Conservation (phyloP, 2,797 vertebrate species). For the Pangasius mekongensis region DNA sequence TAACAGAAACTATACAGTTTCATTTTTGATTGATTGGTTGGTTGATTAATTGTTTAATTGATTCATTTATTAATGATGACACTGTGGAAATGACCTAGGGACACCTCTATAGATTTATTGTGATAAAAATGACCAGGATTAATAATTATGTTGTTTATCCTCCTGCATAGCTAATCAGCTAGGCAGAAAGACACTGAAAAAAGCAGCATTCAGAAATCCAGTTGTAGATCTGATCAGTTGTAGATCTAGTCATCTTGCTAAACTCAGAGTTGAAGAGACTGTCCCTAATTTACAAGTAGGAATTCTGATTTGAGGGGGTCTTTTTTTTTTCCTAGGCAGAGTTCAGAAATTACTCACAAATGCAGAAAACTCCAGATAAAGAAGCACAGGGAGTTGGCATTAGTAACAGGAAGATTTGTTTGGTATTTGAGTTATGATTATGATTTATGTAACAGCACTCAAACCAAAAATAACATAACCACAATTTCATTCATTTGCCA, state of each 20-base stretch:
- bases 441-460: background rate
- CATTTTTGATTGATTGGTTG: background rate
- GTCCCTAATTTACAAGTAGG: background rate
- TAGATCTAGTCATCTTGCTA: background rate
- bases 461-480: background rate
- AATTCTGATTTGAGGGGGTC: background rate
- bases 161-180: background rate
- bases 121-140: background rate
- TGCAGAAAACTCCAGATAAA: background rate
- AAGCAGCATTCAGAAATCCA: background rate
- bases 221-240: background rate
- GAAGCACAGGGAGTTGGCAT: background rate
- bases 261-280: too few species aligned
- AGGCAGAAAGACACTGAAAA: background rate
- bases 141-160: background rate
- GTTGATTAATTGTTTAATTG: background rate
- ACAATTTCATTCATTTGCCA: background rate
- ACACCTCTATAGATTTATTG: background rate
- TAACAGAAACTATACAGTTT: background rate
- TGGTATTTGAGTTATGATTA: background rate
- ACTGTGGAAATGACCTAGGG: background rate
- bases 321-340: background rate
- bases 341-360: background rate
- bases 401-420: background rate
- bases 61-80: background rate